These are phyloP conservation scores for Xenus cinereus DNA, from an alignment of 2,113 vertebrate genomes.

Conservation along the genomic window DNA sequence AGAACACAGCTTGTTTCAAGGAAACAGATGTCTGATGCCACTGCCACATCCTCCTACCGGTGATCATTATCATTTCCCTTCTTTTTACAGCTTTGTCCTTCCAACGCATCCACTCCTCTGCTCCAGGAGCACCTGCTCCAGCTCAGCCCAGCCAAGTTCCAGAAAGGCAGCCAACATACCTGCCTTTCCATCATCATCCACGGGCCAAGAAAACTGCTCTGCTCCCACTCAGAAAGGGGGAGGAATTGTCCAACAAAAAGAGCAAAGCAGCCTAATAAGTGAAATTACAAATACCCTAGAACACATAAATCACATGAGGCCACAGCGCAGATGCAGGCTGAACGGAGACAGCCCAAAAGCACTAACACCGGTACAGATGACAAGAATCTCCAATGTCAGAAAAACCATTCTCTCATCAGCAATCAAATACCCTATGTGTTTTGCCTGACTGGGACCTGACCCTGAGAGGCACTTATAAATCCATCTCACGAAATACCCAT, in stretches of 20 bases:
- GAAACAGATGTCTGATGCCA: slow-evolving; percentile 44
- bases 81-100: slow-evolving; percentile 13
- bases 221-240: neutral
- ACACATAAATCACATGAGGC: neutral
- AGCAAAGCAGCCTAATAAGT: neutral
- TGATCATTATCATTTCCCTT: neutral
- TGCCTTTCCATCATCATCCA: neutral
- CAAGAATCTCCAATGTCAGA: neutral
- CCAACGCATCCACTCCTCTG: neutral
- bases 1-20: neutral
- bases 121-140: neutral
- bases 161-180: neutral
- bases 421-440: neutral
- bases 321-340: neutral
- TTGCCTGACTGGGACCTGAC: neutral
- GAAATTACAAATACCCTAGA: neutral
- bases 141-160: neutral
- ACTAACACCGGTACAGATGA: neutral
- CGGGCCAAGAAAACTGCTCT: neutral
- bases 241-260: neutral
- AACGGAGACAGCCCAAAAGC: neutral
- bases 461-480: neutral
- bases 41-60: neutral
- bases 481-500: neutral
- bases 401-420: neutral